Percentiles rank a stretch among this genome's conserved stretches.
These are phyloP conservation scores for Schizotus pectinicornis DNA, from an alignment of 2,888 invertebrate species.

Conservation along the genomic window DNA sequence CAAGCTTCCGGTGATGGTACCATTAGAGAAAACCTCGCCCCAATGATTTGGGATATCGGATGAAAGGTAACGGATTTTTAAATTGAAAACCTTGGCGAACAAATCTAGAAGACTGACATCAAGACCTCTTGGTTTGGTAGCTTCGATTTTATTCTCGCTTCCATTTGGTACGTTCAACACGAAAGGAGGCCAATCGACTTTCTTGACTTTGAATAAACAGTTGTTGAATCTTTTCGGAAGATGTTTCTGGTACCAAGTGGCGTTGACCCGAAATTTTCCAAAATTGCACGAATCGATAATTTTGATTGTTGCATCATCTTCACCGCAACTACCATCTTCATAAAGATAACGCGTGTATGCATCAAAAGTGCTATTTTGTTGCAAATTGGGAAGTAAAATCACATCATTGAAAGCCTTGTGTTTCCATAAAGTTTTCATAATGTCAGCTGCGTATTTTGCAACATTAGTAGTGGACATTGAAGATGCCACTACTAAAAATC, in stretches of 20 bases:
- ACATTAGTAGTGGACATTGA: neutral
- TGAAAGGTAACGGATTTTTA: neutral
- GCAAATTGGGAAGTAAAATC: neutral
- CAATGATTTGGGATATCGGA: neutral
- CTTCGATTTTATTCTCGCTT: neutral
- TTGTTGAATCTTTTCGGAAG: neutral
- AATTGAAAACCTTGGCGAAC: neutral
- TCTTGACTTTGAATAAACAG: neutral
- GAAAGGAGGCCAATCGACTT: neutral
- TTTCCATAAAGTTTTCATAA: neutral
- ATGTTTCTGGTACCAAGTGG: neutral
- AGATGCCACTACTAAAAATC: neutral
- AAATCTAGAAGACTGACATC: conserved; percentile 1
- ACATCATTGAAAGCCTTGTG: neutral
- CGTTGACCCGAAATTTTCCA: neutral
- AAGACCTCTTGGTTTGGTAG: neutral
- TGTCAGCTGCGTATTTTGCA: neutral
- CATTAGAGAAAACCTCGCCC: neutral
- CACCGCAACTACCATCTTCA: neutral
- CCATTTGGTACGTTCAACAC: neutral
- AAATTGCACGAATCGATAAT: neutral
- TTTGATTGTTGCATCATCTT: neutral
- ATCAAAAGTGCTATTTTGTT: neutral
- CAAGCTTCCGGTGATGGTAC: conserved; percentile 1
- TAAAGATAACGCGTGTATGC: neutral